Evolutionary conservation across 2,888 invertebrate genomes (phyloP).

Genomic region (Spilarctia lutea): DNA sequence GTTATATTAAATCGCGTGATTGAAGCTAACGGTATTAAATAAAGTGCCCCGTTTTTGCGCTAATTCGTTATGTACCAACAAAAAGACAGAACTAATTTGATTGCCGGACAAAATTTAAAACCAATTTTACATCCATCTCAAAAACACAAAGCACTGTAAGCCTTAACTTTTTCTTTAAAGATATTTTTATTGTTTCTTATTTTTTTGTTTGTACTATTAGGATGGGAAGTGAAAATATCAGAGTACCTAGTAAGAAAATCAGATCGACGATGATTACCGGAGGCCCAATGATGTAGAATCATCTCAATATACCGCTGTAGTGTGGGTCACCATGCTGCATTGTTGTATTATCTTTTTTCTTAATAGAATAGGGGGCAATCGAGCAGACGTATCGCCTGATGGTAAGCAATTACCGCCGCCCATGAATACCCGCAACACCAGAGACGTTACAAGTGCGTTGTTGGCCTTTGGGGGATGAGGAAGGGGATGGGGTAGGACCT

Average conservation of each 20-base stretch:
- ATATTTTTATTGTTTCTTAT: background rate
- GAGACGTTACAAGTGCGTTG: too few species aligned
- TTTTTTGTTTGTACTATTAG: background rate
- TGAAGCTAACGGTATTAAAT: slow-evolving; percentile 35
- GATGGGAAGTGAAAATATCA: background rate
- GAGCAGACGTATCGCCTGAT: too few species aligned
- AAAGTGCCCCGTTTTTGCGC: slow-evolving; percentile 30
- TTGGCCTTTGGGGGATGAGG: too few species aligned
- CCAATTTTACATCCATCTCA: background rate
- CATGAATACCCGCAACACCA: too few species aligned
- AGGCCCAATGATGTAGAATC: too few species aligned
- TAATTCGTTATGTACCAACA: slow-evolving; percentile 8
- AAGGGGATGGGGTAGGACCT: too few species aligned
- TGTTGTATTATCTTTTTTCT: too few species aligned
- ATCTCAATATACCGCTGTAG: too few species aligned
- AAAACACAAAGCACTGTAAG: background rate
- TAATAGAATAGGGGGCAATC: too few species aligned
- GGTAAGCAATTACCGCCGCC: too few species aligned
- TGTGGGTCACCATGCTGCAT: too few species aligned
- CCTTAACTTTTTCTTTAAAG: background rate
- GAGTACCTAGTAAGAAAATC: background rate
- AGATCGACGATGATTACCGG: background rate
- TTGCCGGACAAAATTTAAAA: slow-evolving; percentile 18
- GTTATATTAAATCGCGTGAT: slow-evolving; percentile 26
- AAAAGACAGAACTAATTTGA: slow-evolving; percentile 30